A percentile compares a stretch with the other conserved stretches of the same genome.
These are phyloP conservation scores for Heliconius aoede DNA, from an alignment of 2,888 invertebrate genomes.

Conservation along the genomic window DNA sequence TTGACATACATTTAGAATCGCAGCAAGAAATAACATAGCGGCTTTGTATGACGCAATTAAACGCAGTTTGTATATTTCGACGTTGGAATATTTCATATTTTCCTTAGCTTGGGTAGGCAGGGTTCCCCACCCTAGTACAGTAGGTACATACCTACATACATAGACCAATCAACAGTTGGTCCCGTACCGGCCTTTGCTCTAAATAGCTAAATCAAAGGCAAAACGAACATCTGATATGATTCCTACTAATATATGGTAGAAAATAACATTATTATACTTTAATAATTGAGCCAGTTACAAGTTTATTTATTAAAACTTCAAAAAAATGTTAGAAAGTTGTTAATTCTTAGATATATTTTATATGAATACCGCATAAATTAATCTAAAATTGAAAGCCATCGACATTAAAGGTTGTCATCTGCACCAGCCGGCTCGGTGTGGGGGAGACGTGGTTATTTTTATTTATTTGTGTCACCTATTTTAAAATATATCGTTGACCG, in stretches of 20 bases:
- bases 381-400: conserved; percentile 36
- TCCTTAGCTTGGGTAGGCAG: too few species aligned
- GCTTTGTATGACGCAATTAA: conserved; percentile 6
- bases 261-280: too few species aligned
- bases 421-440: not conserved
- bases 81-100: too few species aligned
- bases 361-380: too few species aligned
- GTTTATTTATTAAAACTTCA: too few species aligned
- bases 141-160: not conserved
- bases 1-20: conserved; percentile 1
- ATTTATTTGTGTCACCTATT: conserved; percentile 6
- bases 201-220: not conserved
- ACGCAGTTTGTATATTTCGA: too few species aligned
- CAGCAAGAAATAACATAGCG: not conserved
- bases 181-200: not conserved
- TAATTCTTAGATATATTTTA: too few species aligned
- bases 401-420: conserved; percentile 28
- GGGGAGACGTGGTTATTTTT: not conserved
- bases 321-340: too few species aligned
- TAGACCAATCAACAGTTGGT: conserved; percentile 16
- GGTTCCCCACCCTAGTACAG: too few species aligned
- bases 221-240: not conserved
- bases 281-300: too few species aligned
- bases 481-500: too few species aligned
- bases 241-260: too few species aligned